These are phyloP conservation scores for Ichneumon xanthorius DNA, from an alignment of 2,888 invertebrate species.

Conservation along the genomic window DNA sequence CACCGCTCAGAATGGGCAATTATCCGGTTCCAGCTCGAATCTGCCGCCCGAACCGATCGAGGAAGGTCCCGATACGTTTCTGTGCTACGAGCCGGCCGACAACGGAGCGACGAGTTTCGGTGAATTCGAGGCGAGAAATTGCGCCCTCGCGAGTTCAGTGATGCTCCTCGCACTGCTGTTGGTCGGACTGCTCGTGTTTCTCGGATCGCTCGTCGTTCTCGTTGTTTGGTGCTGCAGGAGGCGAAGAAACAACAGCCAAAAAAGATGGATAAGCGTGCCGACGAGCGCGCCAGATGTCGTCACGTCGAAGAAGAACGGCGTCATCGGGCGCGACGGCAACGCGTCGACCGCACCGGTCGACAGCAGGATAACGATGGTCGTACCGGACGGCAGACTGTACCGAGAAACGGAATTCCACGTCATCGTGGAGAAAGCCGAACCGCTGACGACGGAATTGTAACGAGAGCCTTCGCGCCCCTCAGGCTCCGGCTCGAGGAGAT, in stretches of 20 bases:
- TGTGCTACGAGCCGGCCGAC: slow-evolving; percentile 75
- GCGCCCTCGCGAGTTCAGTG: slow-evolving; percentile 78
- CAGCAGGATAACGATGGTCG: slow-evolving; percentile 87
- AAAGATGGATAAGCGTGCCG: slow-evolving; percentile 83
- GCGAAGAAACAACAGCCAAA: slow-evolving; percentile 82
- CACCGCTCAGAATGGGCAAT: slow-evolving; percentile 54
- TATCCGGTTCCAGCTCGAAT: slow-evolving; percentile 33
- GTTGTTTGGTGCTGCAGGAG: slow-evolving; percentile 81
- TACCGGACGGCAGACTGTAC: slow-evolving; percentile 93
- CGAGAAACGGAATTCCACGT: slow-evolving; percentile 95
- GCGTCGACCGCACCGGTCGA: slow-evolving; percentile 77
- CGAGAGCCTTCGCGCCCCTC: slow-evolving; percentile 79
- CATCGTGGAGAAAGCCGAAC: slow-evolving; percentile 93
- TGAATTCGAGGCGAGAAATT: slow-evolving; percentile 79
- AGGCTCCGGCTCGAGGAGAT: slow-evolving; percentile 69
- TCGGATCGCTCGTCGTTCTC: slow-evolving; percentile 72
- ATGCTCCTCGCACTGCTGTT: slow-evolving; percentile 76
- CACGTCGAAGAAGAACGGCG: slow-evolving; percentile 85
- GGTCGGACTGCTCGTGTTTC: slow-evolving; percentile 70
- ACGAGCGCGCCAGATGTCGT: slow-evolving; percentile 82
- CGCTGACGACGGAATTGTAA: slow-evolving; percentile 92
- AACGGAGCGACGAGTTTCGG: slow-evolving; percentile 74
- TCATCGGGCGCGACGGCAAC: slow-evolving; percentile 83
- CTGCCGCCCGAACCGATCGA: slow-evolving; percentile 74
- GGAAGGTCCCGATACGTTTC: slow-evolving; percentile 79